Conservation (phyloP, 2,888 invertebrate species). For the Heliconius hortense region DNA sequence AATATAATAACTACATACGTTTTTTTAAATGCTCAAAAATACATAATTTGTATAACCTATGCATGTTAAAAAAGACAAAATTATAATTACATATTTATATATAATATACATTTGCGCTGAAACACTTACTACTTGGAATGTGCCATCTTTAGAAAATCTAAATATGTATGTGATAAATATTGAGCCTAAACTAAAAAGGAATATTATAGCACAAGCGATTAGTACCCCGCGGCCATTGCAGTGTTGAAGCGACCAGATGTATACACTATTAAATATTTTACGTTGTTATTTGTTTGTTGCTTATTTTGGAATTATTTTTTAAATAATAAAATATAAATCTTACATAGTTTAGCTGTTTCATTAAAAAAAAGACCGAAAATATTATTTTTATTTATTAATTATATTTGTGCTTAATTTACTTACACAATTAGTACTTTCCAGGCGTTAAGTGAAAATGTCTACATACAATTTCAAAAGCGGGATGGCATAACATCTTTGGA, state of each 20-base stretch:
- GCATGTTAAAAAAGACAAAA: conserved; percentile 5
- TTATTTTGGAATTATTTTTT: conserved; percentile 80
- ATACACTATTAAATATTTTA: conserved; percentile 70
- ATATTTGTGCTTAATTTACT: conserved; percentile 46
- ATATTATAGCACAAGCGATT: conserved; percentile 25
- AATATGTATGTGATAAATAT: conserved; percentile 41
- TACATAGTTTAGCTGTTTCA: conserved; percentile 70
- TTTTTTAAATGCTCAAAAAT: conserved; percentile 31
- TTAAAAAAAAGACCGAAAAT: conserved; percentile 53
- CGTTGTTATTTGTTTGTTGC: conserved; percentile 81
- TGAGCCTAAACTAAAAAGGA: conserved; percentile 31
- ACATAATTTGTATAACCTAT: neutral
- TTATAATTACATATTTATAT: neutral
- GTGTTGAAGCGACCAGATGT: conserved; percentile 66
- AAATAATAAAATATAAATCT: conserved; percentile 71
- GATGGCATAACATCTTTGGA: conserved; percentile 40
- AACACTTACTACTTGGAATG: conserved; percentile 27
- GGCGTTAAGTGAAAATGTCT: conserved; percentile 33
- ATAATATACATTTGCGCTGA: conserved; percentile 14
- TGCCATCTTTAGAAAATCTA: conserved; percentile 48
- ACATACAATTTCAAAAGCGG: conserved; percentile 40
- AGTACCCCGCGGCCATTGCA: conserved; percentile 53
- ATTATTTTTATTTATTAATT: conserved; percentile 41
- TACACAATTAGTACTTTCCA: conserved; percentile 37
- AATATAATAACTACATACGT: conserved; percentile 15